These are phyloP conservation scores for Pimephales promelas DNA, from an alignment of 2,113 vertebrate species.

Conservation along the genomic window DNA sequence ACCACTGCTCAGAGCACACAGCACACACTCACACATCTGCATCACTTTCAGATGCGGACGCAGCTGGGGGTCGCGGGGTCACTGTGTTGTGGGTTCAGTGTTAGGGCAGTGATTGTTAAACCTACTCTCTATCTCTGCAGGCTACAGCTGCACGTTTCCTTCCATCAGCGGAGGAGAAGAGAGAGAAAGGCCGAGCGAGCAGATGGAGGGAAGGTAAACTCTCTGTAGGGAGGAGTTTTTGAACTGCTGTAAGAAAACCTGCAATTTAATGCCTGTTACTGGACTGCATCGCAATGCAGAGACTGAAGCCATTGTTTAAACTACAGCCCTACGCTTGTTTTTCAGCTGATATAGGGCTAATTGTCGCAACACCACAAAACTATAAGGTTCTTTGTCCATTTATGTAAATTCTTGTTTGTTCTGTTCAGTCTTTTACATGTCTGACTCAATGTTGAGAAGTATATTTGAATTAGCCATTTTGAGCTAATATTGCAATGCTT, in stretches of 20 bases:
- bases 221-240: constrained; percentile 21
- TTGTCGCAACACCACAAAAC: neutral
- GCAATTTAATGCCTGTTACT: constrained; percentile 28
- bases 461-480: neutral
- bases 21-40: neutral
- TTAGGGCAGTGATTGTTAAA: neutral
- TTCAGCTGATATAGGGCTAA: neutral
- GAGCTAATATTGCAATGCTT: neutral
- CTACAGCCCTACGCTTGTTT: neutral
- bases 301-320: neutral
- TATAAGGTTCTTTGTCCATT: neutral
- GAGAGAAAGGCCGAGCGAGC: neutral
- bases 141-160: constrained; percentile 5
- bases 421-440: neutral
- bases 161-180: constrained; percentile 10
- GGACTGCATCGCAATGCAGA: neutral
- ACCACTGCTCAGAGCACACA: neutral
- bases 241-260: constrained; percentile 34
- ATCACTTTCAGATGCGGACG: neutral
- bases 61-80: neutral
- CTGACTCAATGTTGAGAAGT: neutral
- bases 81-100: neutral
- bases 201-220: constrained; percentile 17
- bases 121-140: constrained; percentile 32
- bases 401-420: neutral